These are phyloP conservation scores for Chromis chromis DNA, from an alignment of 2,797 vertebrate species.

Conservation along the genomic window DNA sequence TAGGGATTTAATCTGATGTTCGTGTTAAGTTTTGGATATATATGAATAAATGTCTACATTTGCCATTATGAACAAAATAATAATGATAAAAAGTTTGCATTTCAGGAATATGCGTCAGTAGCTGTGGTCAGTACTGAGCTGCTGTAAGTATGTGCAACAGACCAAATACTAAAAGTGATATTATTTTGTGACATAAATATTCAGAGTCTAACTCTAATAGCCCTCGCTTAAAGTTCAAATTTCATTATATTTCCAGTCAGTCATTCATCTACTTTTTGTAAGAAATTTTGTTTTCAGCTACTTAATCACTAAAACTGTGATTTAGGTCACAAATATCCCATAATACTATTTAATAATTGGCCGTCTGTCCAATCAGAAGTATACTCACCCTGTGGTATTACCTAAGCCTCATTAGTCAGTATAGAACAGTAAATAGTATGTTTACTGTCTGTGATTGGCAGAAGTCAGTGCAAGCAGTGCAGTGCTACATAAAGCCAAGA, in stretches of 20 bases:
- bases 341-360: not conserved
- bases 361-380: not conserved
- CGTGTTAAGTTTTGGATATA: too few species aligned
- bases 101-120: not conserved
- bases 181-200: not conserved
- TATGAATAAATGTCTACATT: too few species aligned
- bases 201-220: not conserved
- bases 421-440: not conserved
- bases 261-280: not conserved
- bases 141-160: too few species aligned
- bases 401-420: not conserved
- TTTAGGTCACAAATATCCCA: not conserved
- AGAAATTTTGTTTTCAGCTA: not conserved
- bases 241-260: not conserved
- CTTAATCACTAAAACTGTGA: not conserved
- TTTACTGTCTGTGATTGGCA: slow-evolving; percentile 19
- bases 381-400: not conserved
- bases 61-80: too few species aligned
- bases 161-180: too few species aligned
- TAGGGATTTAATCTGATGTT: not conserved
- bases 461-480: slow-evolving; percentile 14
- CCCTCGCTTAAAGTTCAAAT: too few species aligned
- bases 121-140: too few species aligned
- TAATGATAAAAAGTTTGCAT: not conserved
- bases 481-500: slow-evolving; percentile 12